These are phyloP conservation scores for Gallinago nigripennis DNA, from an alignment of 2,797 vertebrate genomes.

Conservation along the genomic window DNA sequence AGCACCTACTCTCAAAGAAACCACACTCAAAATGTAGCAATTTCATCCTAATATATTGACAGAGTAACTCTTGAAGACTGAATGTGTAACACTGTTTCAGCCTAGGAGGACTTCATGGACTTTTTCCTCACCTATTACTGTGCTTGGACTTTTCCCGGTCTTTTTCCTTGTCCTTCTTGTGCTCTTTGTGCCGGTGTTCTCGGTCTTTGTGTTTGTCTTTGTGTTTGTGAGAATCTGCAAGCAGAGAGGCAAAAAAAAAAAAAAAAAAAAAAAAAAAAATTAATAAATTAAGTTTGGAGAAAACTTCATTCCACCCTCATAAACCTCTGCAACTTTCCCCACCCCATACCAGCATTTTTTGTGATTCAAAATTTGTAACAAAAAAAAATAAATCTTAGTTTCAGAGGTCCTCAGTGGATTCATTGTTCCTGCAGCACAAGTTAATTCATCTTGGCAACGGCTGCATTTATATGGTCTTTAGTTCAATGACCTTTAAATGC, in stretches of 20 bases:
- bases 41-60: not conserved
- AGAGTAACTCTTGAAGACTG: not conserved
- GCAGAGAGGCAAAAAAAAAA: slow-evolving; percentile 59
- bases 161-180: slow-evolving; percentile 94
- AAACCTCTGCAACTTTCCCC: not conserved
- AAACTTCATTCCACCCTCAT: slow-evolving; percentile 13
- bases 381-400: not conserved
- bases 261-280: slow-evolving; percentile 42
- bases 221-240: slow-evolving; percentile 91
- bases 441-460: slow-evolving; percentile 18
- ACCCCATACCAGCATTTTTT: not conserved
- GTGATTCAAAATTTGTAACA: not conserved
- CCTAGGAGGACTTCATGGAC: not conserved
- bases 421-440: not conserved
- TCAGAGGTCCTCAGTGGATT: not conserved
- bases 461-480: not conserved
- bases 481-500: not conserved
- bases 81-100: not conserved
- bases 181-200: slow-evolving; percentile 95
- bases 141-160: slow-evolving; percentile 90
- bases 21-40: not conserved
- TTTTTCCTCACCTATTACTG: slow-evolving; percentile 88
- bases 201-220: slow-evolving; percentile 97
- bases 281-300: slow-evolving; percentile 31
- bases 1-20: slow-evolving; percentile 14